Conservation (phyloP, 2,888 invertebrate genomes). For the Nebria salina region DNA sequence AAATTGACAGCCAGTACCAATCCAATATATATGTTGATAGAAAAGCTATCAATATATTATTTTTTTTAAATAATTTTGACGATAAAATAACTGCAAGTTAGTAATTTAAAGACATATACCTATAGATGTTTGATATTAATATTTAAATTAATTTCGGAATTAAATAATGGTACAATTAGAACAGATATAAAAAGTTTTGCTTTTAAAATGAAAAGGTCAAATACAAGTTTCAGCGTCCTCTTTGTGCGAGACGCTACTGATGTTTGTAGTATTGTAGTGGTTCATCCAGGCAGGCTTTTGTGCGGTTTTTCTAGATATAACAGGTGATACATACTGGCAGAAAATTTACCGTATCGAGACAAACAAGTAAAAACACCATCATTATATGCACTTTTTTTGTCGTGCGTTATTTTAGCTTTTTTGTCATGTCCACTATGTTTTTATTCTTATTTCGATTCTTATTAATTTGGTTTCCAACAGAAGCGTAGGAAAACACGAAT, state of each 20-base stretch:
- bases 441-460: not conserved
- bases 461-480: not conserved
- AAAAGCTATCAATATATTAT: too few relatives aligned
- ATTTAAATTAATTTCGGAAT: too few relatives aligned
- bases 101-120: too few relatives aligned
- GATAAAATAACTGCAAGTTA: too few relatives aligned
- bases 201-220: not conserved
- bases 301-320: slow-evolving; percentile 9
- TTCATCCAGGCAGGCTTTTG: slow-evolving; percentile 7
- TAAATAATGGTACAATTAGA: not conserved
- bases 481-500: not conserved
- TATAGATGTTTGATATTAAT: too few relatives aligned
- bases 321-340: not conserved
- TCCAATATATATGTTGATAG: too few relatives aligned
- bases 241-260: not conserved
- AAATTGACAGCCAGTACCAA: too few relatives aligned
- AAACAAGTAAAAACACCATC: slow-evolving; percentile 18
- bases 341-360: slow-evolving; percentile 11
- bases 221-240: not conserved
- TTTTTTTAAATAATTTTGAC: too few relatives aligned
- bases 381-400: slow-evolving; percentile 14
- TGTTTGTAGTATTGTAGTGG: not conserved
- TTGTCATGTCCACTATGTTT: not conserved
- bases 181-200: not conserved
- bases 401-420: not conserved